Conservation (phyloP, 2,888 invertebrate genomes). For the Epistrophella euchroma region DNA sequence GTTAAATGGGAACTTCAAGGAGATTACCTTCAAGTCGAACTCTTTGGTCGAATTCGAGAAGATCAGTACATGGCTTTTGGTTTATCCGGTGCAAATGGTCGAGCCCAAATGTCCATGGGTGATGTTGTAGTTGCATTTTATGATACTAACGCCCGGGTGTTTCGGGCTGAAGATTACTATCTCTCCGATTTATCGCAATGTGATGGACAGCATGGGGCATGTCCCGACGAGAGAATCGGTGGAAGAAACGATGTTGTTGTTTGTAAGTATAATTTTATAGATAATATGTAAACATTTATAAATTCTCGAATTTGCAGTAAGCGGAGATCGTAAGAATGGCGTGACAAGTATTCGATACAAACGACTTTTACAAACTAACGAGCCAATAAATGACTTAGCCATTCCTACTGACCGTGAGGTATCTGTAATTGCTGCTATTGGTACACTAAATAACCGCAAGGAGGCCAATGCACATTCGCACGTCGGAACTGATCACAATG, state of each 20-base stretch:
- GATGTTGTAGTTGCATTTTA: slow-evolving; percentile 94
- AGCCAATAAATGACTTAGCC: slow-evolving; percentile 89
- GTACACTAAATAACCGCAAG: slow-evolving; percentile 90
- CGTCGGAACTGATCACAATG: slow-evolving; percentile 82
- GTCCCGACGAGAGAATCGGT: slow-evolving; percentile 92
- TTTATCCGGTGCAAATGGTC: slow-evolving; percentile 90
- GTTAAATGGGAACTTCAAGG: slow-evolving; percentile 94
- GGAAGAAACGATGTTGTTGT: slow-evolving; percentile 91
- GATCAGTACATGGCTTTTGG: slow-evolving; percentile 96
- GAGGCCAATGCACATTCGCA: slow-evolving; percentile 93
- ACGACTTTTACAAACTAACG: slow-evolving; percentile 90
- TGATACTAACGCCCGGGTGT: slow-evolving; percentile 85
- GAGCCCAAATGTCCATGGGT: slow-evolving; percentile 90
- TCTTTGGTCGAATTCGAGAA: slow-evolving; percentile 91
- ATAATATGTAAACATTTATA: not conserved
- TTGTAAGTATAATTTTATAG: slow-evolving; percentile 81
- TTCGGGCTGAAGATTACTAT: slow-evolving; percentile 93
- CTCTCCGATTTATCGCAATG: slow-evolving; percentile 92
- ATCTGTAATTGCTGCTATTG: slow-evolving; percentile 94
- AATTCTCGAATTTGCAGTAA: slow-evolving; percentile 83
- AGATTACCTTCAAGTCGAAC: slow-evolving; percentile 90
- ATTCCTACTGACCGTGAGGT: slow-evolving; percentile 88
- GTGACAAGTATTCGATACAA: slow-evolving; percentile 92
- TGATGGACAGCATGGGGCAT: slow-evolving; percentile 92
- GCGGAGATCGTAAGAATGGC: slow-evolving; percentile 91